Base-by-base conservation (phyloP, 2,888 invertebrate genomes). In the Mesoligia furuncula region DNA sequence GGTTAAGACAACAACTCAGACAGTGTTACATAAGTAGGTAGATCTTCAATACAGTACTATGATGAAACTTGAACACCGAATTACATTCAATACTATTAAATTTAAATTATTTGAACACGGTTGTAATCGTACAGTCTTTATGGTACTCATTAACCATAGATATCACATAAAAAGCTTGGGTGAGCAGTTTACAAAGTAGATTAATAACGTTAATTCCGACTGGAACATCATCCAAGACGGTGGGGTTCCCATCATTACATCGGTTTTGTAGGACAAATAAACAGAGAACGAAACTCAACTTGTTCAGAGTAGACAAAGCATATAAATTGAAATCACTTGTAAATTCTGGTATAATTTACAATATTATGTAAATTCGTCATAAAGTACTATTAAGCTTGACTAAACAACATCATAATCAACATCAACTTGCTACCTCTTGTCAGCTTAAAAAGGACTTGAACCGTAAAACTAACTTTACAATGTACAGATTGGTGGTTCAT, bases 241-340 rank as follows among this genome's bases (percentile, higher is more conserved):
- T 86, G 87, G 87, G 88, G 87, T 84, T 79, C 64, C 88, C 79
- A 87, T 76, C 57, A 80, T 84, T 80, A 80, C 72, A 77, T 68
- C 48, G 27, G 67, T 64, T 88, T 73, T 71, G 65, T 71, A 69
- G 76, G 79, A 87, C 64, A 79, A 72, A 31, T 45, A 54, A 83
- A 79, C 36, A 5, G 24, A 77, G 24, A 78, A 36, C 27, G 45
- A 69, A 83, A 64, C 36, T 13, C 68, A 39, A 65, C 64, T 31
- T 31, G 51, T 59, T 64, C 51, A 24, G 31, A 66, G 42, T 39
- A 48, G 57, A 69, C 61, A 69, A 79, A 70, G 72, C 77, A 65
- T 78, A 62, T n/a, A 31, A 39, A 54, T 65, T 39, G 27, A 69
- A 59, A 79, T 61, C 15, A 59, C 17, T 42, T 66, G 20, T 59